Evolutionary conservation across 2,797 vertebrate genomes (phyloP).

Genomic region (Peromyscus eremicus): DNA sequence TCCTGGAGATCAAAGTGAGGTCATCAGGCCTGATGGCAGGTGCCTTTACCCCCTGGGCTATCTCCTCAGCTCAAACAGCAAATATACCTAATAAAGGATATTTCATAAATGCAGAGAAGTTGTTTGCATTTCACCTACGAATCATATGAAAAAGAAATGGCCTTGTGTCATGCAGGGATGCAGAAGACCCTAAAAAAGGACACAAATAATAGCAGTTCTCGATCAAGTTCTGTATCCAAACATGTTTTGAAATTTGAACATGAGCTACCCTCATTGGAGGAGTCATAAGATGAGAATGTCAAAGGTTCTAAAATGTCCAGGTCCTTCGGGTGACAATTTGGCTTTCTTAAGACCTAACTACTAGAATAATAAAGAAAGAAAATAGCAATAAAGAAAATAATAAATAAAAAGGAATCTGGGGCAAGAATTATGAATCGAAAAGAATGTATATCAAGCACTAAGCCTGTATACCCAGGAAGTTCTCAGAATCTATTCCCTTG

Average conservation of each 20-base stretch:
- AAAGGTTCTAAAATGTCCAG: not conserved
- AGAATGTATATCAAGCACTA: not conserved
- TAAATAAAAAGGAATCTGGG: not conserved
- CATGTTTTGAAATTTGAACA: not conserved
- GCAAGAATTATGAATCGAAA: constrained; percentile 38
- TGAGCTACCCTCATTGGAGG: not conserved
- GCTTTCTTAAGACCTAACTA: not conserved
- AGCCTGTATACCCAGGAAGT: not conserved
- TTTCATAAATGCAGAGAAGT: not conserved
- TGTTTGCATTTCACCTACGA: not conserved
- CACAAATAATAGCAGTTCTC: not conserved
- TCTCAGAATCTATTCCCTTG: not conserved
- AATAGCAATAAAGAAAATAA: constrained; percentile 10
- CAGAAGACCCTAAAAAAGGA: not conserved
- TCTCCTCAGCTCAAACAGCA: not conserved
- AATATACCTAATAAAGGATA: not conserved
- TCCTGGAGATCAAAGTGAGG: not conserved
- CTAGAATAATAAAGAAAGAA: not conserved
- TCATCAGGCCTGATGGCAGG: not conserved
- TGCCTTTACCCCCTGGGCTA: not conserved
- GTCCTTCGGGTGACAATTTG: not conserved
- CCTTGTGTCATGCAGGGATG: not conserved
- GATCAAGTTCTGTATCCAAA: not conserved
- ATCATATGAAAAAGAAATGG: not conserved
- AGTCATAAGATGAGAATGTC: not conserved